Base-by-base conservation (phyloP, 1,140 invertebrate species). In the roundworm (Caenorhabditis elegans) region DNA sequence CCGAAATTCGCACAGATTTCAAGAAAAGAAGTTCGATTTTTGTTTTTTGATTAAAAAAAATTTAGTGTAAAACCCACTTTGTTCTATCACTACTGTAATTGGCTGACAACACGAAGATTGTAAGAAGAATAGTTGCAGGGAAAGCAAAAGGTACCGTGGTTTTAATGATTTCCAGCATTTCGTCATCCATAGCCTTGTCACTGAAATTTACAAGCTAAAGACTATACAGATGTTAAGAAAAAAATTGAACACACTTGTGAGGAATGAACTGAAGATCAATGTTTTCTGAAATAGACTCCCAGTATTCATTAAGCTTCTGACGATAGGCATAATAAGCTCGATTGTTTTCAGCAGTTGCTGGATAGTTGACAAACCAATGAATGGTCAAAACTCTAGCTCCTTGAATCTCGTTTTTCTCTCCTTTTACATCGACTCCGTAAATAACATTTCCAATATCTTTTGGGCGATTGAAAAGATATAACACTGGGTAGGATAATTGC, bases 161-260 rank as follows among this genome's bases (percentile, higher is more conserved):
- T 76, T 89, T 76, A 76, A 89, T 89, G 28, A 89, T 90, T 39
- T 88, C 76, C 22, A 78, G 51, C 31, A 89, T 84, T 78, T 89
- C 88, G 83, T 89, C 88, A 48, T 89, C 88, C 88, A 89, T 89
- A 22, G 88, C 88, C 70, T 88, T 86, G 80, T 89, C 88, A 77
- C 88, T 89, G 31, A 80, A 88, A 83, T 11, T 15, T 28, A 43
- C 0, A 55, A 26, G n/a, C n/a, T n/a, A n/a, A n/a, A n/a, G n/a
- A n/a, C n/a, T 10, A 75, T 3, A 79, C 19, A 39, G 24, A 19
- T 36, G 15, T n/a, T 6, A 1, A 49, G 13, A 34, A 39, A 31
- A 75, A 46, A 10, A 15, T 28, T 11, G 10, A 19, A 85, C 80
- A 82, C 55, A 88, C 88, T 89, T 89, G 79, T 89, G 88, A 28